Evolutionary conservation across 2,888 invertebrate species (phyloP).

Genomic region (Rhamphomyia laevipes): DNA sequence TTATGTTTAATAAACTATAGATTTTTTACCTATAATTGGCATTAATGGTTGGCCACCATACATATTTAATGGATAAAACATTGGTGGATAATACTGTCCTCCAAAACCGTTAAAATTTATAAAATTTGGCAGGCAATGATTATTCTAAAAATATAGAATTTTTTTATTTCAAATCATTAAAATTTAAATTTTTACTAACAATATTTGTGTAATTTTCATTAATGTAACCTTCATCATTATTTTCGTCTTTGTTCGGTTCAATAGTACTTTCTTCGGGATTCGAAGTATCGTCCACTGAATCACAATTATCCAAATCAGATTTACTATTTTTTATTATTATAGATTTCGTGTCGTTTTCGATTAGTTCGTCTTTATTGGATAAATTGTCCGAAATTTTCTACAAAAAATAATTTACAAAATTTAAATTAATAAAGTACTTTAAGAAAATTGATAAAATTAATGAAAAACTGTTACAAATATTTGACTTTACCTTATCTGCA

Average conservation of each 20-base stretch:
- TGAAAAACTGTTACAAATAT: too few species aligned
- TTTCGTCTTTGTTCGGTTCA: slow-evolving; percentile 1
- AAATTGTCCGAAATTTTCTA: background rate
- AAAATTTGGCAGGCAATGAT: background rate
- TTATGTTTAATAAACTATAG: background rate
- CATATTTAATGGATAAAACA: slow-evolving; percentile 10
- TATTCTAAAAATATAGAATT: background rate
- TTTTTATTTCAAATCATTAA: background rate
- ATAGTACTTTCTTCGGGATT: background rate
- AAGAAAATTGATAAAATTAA: too few species aligned
- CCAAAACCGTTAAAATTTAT: background rate
- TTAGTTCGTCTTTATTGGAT: too few species aligned
- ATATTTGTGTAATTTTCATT: background rate
- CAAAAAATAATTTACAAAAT: background rate
- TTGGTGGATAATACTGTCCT: slow-evolving; percentile 11
- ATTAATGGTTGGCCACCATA: slow-evolving; percentile 10
- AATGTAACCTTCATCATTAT: background rate
- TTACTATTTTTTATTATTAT: too few species aligned
- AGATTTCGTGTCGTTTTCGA: too few species aligned
- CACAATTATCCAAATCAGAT: too few species aligned
- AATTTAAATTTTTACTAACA: background rate
- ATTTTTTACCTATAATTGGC: slow-evolving; percentile 12
- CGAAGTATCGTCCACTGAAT: too few species aligned
- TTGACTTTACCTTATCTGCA: too few species aligned
- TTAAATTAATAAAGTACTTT: too few species aligned